Base-by-base conservation (phyloP, 2,888 invertebrate species). In the Lathronympha strigana region DNA sequence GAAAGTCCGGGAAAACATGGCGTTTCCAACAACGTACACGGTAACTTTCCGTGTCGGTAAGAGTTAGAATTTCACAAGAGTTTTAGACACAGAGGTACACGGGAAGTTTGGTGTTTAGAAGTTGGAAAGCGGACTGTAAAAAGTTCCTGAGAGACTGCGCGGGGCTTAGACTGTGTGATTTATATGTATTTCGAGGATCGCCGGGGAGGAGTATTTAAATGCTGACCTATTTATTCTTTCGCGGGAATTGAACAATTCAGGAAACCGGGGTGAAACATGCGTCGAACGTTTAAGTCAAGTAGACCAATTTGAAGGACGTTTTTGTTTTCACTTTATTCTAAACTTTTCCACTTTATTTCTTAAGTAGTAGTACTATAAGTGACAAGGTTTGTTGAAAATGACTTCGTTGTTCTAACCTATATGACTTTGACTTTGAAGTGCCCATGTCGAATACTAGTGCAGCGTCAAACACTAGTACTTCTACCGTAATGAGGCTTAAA, bases 171-270 rank as follows among this genome's bases (percentile, higher is more conserved):
- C 74, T 68, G 60, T 68, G 76, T 82, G 84, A 83, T 84, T 83
- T 83, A 84, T 83, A 79, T 76, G 76, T 78, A 75, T 78, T 80
- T 78, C 73, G 77, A 78, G 81, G 77, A 81, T 80, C 69, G 76
- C 67, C 72, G 67, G 73, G 73, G 75, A 69, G 69, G 70, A 67
- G 68, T 76, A 76, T 78, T 83, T 81, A 78, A 82, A 81, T 78
- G 78, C 70, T 80, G 80, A 77, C 82, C 79, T 73, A 77, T 77
- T 80, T 79, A 76, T 78, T 77, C 66, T 60, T 53, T 60, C 63
- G 51, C 33, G 57, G 33, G 47, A 50, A 51, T 51, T 64, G 64
- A 43, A 28, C 64, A 33, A 58, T 64, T 47, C 36, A 64, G 25
- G 58, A 28, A 19, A 49, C 40, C 40, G 6, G 40, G 15, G n/a